Evolutionary conservation across 2,797 vertebrate genomes (phyloP).

Genomic region (Limnodromus scolopaceus): DNA sequence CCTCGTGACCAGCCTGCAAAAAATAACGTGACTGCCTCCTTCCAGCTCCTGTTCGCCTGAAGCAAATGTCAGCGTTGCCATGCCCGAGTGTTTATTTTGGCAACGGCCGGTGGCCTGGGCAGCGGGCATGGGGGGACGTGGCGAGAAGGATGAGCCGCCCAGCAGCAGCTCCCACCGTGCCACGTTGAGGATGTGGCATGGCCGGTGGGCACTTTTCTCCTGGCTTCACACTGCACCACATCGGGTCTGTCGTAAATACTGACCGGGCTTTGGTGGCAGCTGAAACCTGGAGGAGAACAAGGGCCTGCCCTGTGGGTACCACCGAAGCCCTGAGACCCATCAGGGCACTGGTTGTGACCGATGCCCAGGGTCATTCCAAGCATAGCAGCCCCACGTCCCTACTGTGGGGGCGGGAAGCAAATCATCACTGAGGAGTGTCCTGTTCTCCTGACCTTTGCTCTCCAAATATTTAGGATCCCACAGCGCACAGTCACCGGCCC

Average conservation of each 20-base stretch:
- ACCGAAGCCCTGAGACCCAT: fast-evolving
- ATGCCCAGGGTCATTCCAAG: slow-evolving; percentile 28
- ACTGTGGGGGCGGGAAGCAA: background rate
- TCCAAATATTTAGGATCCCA: slow-evolving; percentile 77
- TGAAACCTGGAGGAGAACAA: background rate
- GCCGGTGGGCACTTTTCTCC: background rate
- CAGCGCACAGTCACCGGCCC: slow-evolving; percentile 59
- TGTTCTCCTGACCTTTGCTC: slow-evolving; percentile 76
- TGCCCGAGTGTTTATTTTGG: slow-evolving; percentile 32
- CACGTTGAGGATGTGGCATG: fast-evolving
- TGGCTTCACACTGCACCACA: fast-evolving
- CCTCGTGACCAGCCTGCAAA: background rate
- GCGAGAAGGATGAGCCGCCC: background rate
- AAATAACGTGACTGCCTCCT: background rate
- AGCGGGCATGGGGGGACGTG: background rate
- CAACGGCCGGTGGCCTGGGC: background rate
- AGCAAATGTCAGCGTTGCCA: slow-evolving; percentile 29
- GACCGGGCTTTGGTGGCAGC: background rate
- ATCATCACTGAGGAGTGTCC: slow-evolving; percentile 43
- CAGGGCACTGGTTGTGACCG: background rate
- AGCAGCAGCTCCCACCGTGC: fast-evolving
- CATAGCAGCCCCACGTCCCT: slow-evolving; percentile 17
- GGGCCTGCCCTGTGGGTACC: background rate
- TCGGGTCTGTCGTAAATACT: background rate
- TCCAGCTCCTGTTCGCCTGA: background rate